These are phyloP conservation scores for Sebastes ruberrimus DNA, from an alignment of 2,797 vertebrate genomes.

Conservation along the genomic window DNA sequence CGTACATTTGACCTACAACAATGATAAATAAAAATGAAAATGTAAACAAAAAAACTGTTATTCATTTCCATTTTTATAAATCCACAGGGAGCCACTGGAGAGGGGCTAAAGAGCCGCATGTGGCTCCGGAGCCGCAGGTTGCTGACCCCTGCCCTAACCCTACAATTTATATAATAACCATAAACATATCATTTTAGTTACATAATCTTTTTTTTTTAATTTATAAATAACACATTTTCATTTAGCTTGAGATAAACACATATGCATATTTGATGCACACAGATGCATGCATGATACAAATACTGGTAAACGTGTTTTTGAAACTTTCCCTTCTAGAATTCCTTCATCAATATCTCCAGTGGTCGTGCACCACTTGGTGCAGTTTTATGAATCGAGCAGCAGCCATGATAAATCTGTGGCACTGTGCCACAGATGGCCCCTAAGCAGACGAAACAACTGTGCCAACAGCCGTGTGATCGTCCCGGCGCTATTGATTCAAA, in stretches of 20 bases:
- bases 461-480: constrained; percentile 5
- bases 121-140: no score
- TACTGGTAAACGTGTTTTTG: background rate
- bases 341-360: background rate
- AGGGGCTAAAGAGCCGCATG: no score
- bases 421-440: constrained; percentile 12
- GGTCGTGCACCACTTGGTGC: background rate
- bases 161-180: background rate
- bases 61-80: no score
- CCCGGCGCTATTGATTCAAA: constrained; percentile 41
- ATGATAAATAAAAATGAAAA: no score
- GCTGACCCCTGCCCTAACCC: no score
- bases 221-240: background rate
- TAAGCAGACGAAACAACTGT: background rate
- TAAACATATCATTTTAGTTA: background rate
- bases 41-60: no score
- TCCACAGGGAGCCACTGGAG: no score
- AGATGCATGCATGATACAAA: background rate
- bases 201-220: background rate
- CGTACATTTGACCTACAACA: no score
- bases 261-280: background rate
- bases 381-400: constrained; percentile 13
- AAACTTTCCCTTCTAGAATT: background rate
- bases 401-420: constrained; percentile 27
- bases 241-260: background rate